Base-by-base conservation (phyloP, 2,797 vertebrate species). In the Phrynocephalus guinanensis region DNA sequence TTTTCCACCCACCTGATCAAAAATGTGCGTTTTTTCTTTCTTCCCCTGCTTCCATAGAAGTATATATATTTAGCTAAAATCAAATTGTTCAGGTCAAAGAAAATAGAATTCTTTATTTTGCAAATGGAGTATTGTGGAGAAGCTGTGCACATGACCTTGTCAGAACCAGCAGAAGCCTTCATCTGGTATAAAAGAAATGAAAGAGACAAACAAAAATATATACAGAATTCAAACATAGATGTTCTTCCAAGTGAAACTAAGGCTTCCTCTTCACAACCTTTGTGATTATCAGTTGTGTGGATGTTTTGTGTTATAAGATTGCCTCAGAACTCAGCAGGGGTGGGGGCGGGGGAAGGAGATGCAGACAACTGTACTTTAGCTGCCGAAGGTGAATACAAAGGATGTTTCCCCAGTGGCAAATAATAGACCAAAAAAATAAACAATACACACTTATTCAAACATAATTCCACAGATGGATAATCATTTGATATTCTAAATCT, bases 401-500 rank as follows among this genome's bases (percentile, higher is more conserved):
- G 87, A 44, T 72, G 85, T 85, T 92, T 86, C 82, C 76, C 88
- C 44, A 90, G 86, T 78, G 85, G 38, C 56, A 84, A 90, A 92
- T 38, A 90, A 87, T 91, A 84, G 93, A 56, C 24, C n/a, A 82
- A 88, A 71, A 70, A 87, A 83, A 87, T 79, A 63, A 89, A 89
- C 71, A 88, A 91, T 60, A 44, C 85, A 48, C 79, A 91, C 81
- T 83, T 75, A 92, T n/a, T 93, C 89, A 91, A 90, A 92, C 92
- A 93, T 81, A 88, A 91, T 88, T 90, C 89, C 81, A 90, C 91
- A 91, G 91, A 94, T 78, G 87, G 91, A 92, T 92, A 88, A 79
- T 63, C 85, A 87, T 87, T 93, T 94, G 24, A 81, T 91, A 89
- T 93, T 89, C 87, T 86, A 52, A 91, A 84, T 73, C 86, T 11